Percentiles rank a stretch among this genome's conserved stretches.
Conservation (phyloP, 2,797 vertebrate species). For the Pseudochirops cupreus region DNA sequence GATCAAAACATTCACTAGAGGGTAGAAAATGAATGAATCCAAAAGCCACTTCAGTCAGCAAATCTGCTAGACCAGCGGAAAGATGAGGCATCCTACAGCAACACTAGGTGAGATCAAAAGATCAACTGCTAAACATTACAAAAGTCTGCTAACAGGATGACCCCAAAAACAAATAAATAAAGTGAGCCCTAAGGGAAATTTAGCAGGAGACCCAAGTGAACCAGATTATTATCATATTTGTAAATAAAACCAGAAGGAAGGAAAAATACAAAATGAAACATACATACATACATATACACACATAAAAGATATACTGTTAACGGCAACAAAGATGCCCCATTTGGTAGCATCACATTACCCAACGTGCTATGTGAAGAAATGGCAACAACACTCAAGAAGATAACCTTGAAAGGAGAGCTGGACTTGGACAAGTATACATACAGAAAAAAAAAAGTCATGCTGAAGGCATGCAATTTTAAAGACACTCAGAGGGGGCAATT, state of each 20-base stretch:
- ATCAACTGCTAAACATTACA: not conserved
- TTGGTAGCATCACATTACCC: not conserved
- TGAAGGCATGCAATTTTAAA: not conserved
- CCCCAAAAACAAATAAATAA: not conserved
- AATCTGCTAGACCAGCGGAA: not conserved
- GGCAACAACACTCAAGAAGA: not conserved
- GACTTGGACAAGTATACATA: not conserved
- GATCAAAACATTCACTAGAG: not conserved
- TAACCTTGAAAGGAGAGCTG: not conserved
- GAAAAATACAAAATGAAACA: not conserved
- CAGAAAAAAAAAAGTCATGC: not conserved
- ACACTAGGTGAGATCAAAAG: not conserved
- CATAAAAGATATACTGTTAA: not conserved
- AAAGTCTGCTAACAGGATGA: not conserved
- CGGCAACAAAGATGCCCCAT: not conserved
- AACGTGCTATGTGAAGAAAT: not conserved
- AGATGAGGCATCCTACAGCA: not conserved
- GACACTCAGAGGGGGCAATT: not conserved
- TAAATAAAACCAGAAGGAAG: not conserved
- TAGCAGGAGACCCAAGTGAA: not conserved
- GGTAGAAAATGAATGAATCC: not conserved
- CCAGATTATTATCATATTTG: not conserved
- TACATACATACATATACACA: not conserved
- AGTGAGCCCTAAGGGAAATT: not conserved
- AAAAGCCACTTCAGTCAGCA: not conserved